Conservation (phyloP, 2,888 invertebrate species). For the Drosophila tripunctata region DNA sequence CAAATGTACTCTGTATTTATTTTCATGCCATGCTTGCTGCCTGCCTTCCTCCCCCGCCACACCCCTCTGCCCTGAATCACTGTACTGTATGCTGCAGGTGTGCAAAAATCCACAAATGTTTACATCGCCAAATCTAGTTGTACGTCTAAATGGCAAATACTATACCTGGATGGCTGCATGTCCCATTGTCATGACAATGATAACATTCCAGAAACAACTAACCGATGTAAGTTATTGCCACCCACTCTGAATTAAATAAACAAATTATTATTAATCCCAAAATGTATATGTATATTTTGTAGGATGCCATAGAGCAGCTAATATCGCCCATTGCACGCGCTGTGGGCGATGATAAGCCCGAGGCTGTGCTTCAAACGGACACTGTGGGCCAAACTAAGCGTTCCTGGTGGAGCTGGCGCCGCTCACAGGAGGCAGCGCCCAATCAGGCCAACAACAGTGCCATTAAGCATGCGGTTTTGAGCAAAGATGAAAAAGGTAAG, state of each 20-base stretch:
- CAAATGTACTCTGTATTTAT: constrained; percentile 17
- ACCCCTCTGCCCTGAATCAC: constrained; percentile 29
- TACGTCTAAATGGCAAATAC: constrained; percentile 94
- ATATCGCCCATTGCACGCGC: constrained; percentile 59
- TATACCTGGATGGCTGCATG: constrained; percentile 96
- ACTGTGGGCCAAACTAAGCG: constrained; percentile 79
- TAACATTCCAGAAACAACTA: constrained; percentile 93
- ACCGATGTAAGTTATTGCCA: constrained; percentile 89
- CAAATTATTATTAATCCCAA: constrained; percentile 3
- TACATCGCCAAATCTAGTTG: constrained; percentile 92
- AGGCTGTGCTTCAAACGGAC: constrained; percentile 47
- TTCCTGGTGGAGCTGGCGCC: constrained; percentile 89
- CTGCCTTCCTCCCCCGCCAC: too few relatives aligned
- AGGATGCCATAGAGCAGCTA: constrained; percentile 83
- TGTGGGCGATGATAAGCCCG: constrained; percentile 59
- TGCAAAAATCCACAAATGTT: constrained; percentile 90
- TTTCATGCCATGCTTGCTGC: constrained; percentile 8
- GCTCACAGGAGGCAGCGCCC: constrained; percentile 83
- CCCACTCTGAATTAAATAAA: neutral
- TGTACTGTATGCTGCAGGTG: constrained; percentile 75
- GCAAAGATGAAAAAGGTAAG: constrained; percentile 72
- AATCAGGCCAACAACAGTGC: constrained; percentile 31
- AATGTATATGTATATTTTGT: neutral
- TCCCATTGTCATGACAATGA: constrained; percentile 93
- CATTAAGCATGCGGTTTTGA: constrained; percentile 29